These are phyloP conservation scores for Drosophila sordidula DNA, from an alignment of 2,888 invertebrate species.

Conservation along the genomic window DNA sequence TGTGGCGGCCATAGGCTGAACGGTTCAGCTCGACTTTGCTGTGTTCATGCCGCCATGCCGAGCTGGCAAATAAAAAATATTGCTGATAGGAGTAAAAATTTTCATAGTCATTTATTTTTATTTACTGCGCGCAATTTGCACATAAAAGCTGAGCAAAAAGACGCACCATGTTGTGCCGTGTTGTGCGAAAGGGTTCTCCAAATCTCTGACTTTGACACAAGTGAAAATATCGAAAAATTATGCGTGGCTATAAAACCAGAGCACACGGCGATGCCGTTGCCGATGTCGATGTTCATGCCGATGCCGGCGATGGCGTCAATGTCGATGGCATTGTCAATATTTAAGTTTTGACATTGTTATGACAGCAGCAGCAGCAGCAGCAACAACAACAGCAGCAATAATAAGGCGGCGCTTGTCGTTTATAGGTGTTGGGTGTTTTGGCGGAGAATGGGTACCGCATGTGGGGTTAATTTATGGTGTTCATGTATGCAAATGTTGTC, in stretches of 20 bases:
- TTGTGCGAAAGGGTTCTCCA: conserved; percentile 62
- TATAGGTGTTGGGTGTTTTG: conserved; percentile 31
- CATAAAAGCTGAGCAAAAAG: conserved; percentile 65
- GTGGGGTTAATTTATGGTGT: conserved; percentile 75
- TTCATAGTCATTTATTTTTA: conserved; percentile 81
- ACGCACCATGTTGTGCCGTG: conserved; percentile 43
- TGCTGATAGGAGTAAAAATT: conserved; percentile 80
- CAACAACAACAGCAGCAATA: conserved; percentile 33
- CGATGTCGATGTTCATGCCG: conserved; percentile 37
- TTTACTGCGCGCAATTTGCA: conserved; percentile 79
- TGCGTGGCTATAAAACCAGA: conserved; percentile 69
- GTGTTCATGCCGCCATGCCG: conserved; percentile 24
- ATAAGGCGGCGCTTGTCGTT: conserved; percentile 39
- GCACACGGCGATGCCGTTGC: conserved; percentile 49
- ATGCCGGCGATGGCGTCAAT: conserved; percentile 45
- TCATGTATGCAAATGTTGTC: conserved; percentile 78
- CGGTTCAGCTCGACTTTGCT: conserved; percentile 6
- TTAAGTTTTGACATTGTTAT: conserved; percentile 79
- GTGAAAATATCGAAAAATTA: conserved; percentile 75
- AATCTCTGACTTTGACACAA: conserved; percentile 70
- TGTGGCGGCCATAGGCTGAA: conserved; percentile 39
- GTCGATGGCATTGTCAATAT: conserved; percentile 76
- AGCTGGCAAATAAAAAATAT: conserved; percentile 72
- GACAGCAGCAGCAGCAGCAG: conserved; percentile 46
- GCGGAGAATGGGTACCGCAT: conserved; percentile 7